Evolutionary conservation across 2,797 vertebrate genomes (phyloP), one percentile per base, ranked within the genome.

Genomic region (Eremophila alpestris): DNA sequence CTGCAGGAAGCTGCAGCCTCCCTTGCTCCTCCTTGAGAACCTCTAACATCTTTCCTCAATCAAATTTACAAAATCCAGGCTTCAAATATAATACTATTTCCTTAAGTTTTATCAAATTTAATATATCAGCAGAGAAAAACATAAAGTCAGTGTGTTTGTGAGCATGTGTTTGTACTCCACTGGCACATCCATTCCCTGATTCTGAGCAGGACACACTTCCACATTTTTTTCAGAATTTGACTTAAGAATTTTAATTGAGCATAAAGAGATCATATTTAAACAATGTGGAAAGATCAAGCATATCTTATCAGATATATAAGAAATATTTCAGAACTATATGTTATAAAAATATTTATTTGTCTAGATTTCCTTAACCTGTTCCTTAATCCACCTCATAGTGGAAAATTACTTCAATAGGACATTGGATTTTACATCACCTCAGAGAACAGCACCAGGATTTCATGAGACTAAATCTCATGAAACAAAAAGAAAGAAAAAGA

Each of bases 141-240:
- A 70, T 4, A 3, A 24, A 48, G 10, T 22, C 56, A 55, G 10
- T 24, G 18, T 40, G 19, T 55, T 36, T 36, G 32, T 63, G 43
- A 55, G 22, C 21, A 62, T 26, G 32, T 13, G 9, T 48, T 30
- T 48, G 34, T 34, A 41, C 29, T 54, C 29, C 34, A 24, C 0
- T 62, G 34, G 16, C 30, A n/a, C 20, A 30, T 5, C 16, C 30
- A 27, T 23, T 43, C 27, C 30, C 12, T 10, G 18, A 0, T 3
- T 16, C 18, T 0, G 0, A 49, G 30, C 26, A 55, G 43, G 32
- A 63, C 8, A 11, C 8, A 7, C 5, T 36, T 48, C 6, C 9
- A 62, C 16, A 1, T 19, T 20, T 32, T 32, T 27, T 12, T 4
- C 32, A 27, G 38, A 78, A 52, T 18, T 74, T 64, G 34, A 80